Base-by-base conservation (phyloP, 2,888 invertebrate species). In the Bugula neritina region DNA sequence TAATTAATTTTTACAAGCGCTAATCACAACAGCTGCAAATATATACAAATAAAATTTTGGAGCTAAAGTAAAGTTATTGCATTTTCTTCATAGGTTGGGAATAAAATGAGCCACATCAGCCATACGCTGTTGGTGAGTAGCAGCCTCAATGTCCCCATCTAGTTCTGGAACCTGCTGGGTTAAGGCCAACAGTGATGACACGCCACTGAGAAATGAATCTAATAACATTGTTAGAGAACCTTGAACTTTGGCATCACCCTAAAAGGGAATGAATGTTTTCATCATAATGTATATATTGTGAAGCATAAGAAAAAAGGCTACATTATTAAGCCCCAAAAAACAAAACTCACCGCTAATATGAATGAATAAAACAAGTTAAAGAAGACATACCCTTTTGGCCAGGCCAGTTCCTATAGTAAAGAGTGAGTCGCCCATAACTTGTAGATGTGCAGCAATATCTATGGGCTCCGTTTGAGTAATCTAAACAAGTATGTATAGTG, bases 61-160 rank as follows among this genome's bases (percentile, higher is more conserved):
- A n/a, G n/a, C n/a, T n/a, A n/a, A n/a, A n/a, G n/a, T n/a, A n/a
- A n/a, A n/a, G n/a, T n/a, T n/a, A n/a, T n/a, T n/a, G n/a, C n/a
- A n/a, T n/a, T n/a, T 43, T 25, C 63, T 25, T 70, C 17, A 90
- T 29, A 91, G 84, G 69, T 91, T 91, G 1, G 91, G 92, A 93
- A 94, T 96, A 77, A 96, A 91, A 81, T 95, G 96, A 0, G 95
- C 95, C 75, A 95, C 93, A 84, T 95, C 94, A 85, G 96, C 94
- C 72, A 96, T 88, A 52, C 92, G 93, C 78, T 90, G 81, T 79
- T 86, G 78, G 75, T 88, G 82, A 54, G 87, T 87, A 55, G 87
- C 87, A n/a, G 87, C 84, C 69, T 79, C 88, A 80, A 87, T 89
- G 82, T 88, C 87, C 72, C 89, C 88, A 77, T 90, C 89, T 52